These are phyloP conservation scores for Fabriciana adippe DNA, from an alignment of 2,888 invertebrate genomes.

Conservation along the genomic window DNA sequence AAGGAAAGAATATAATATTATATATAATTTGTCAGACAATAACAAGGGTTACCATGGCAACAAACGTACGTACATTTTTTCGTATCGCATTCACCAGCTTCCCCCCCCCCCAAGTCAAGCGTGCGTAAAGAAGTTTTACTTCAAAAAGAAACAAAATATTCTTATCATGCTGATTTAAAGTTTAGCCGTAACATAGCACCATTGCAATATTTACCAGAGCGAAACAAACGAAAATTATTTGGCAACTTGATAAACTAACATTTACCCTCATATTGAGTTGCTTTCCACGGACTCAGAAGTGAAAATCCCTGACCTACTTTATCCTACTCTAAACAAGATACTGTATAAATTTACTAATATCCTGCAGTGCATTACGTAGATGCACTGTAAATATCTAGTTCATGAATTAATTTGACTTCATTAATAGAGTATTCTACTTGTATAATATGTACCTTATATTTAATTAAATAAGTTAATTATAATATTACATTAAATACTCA, in stretches of 20 bases:
- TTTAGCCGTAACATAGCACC: background rate
- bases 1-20: too few species aligned
- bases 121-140: background rate
- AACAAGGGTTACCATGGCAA: too few species aligned
- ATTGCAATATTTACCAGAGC: constrained; percentile 3
- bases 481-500: too few species aligned
- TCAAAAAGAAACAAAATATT: background rate
- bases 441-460: too few species aligned
- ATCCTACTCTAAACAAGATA: constrained; percentile 4
- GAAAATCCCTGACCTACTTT: constrained; percentile 12
- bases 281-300: constrained; percentile 5
- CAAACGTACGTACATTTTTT: too few species aligned
- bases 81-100: too few species aligned
- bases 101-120: too few species aligned
- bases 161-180: background rate
- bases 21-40: too few species aligned
- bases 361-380: background rate
- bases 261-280: constrained; percentile 1
- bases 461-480: too few species aligned
- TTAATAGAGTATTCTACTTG: too few species aligned
- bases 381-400: background rate
- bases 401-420: too few species aligned
- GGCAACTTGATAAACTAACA: constrained; percentile 3
- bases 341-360: background rate
- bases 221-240: constrained; percentile 2